These are phyloP conservation scores for Dryobates pubescens DNA, from an alignment of 2,797 vertebrate species.

Conservation along the genomic window DNA sequence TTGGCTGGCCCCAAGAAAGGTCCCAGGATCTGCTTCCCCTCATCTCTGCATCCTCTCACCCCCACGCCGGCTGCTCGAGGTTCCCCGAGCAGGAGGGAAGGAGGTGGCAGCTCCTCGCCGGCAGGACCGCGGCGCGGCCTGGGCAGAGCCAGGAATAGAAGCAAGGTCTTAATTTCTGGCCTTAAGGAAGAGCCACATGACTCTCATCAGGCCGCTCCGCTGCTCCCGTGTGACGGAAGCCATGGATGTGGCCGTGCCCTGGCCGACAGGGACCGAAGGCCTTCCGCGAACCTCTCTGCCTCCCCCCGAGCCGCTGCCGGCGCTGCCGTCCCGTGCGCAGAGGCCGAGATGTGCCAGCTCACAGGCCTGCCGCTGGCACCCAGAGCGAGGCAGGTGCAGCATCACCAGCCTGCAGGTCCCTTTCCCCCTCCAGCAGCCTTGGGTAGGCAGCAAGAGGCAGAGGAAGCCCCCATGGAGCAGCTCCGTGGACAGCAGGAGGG, in stretches of 20 bases:
- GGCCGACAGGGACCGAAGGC: rapidly evolving
- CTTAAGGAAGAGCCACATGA: slow-evolving; percentile 46
- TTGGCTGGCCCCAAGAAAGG: not conserved
- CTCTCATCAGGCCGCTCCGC: not conserved
- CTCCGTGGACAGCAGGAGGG: not conserved
- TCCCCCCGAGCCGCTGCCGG: not conserved
- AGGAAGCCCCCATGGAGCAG: rapidly evolving
- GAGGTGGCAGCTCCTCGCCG: not conserved
- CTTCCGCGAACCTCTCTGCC: not conserved
- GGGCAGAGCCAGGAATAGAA: slow-evolving; percentile 46
- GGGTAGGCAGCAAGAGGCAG: not conserved
- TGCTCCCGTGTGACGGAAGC: not conserved
- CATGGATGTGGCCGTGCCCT: not conserved
- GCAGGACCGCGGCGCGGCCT: not conserved
- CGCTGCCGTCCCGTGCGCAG: rapidly evolving
- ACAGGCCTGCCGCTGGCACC: rapidly evolving
- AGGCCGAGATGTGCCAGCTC: not conserved
- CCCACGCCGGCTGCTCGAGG: rapidly evolving
- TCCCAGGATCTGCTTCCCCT: not conserved
- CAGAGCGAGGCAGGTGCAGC: rapidly evolving
- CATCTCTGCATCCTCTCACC: not conserved
- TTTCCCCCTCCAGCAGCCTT: rapidly evolving
- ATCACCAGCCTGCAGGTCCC: rapidly evolving
- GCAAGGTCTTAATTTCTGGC: slow-evolving; percentile 30
- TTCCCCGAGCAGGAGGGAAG: not conserved